These are phyloP conservation scores for Pluvianellus socialis DNA, from an alignment of 2,113 vertebrate species.

Conservation along the genomic window DNA sequence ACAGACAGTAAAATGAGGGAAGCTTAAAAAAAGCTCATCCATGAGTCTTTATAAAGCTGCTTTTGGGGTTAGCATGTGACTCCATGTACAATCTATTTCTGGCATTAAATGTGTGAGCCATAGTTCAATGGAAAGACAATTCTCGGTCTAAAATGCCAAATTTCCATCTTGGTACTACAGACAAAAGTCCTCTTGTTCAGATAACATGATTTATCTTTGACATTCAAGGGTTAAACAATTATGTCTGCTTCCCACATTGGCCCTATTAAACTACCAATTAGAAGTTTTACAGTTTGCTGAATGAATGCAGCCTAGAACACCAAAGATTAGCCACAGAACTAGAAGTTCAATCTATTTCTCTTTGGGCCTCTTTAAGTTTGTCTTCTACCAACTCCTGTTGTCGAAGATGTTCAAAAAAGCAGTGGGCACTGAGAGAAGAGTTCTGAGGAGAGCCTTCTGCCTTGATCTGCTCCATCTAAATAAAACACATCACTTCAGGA, in stretches of 20 bases:
- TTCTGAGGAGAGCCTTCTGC: background rate
- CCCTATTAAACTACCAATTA: background rate
- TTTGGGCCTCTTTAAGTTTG: background rate
- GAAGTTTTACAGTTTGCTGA: background rate
- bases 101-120: background rate
- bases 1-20: background rate
- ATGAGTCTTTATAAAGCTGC: background rate
- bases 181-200: background rate
- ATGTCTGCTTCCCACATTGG: background rate
- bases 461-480: background rate
- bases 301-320: background rate
- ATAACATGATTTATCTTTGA: background rate
- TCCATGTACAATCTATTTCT: background rate
- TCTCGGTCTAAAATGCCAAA: background rate
- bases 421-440: background rate
- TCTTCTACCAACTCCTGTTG: background rate
- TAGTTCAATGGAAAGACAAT: background rate
- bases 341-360: background rate
- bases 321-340: background rate
- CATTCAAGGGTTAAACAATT: background rate
- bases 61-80: background rate
- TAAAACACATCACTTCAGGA: conserved; percentile 7
- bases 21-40: background rate
- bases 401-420: background rate
- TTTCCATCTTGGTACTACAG: background rate